Evolutionary conservation across 2,797 vertebrate species (phyloP).

Genomic region (Mormyrus hasselquistii): DNA sequence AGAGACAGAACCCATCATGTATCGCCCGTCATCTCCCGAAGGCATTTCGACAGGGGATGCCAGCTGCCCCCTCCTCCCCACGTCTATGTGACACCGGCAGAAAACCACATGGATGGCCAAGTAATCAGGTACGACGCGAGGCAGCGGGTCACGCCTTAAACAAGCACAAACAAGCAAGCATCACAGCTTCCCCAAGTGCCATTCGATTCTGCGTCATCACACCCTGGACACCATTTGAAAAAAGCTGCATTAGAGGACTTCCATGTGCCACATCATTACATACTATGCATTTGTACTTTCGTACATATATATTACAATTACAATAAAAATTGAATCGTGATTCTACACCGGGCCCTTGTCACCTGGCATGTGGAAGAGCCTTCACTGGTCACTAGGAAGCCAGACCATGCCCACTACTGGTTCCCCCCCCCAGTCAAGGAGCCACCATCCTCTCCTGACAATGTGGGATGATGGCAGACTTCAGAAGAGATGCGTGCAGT

Average conservation of each 20-base stretch:
- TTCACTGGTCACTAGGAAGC: not conserved
- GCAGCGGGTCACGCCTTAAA: conserved; percentile 27
- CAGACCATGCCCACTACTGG: not conserved
- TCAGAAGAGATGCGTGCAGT: not conserved
- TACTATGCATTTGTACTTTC: not conserved
- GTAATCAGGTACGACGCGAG: conserved; percentile 54
- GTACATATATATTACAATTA: not conserved
- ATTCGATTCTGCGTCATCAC: not conserved
- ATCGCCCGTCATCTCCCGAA: not conserved
- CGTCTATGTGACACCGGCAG: conserved; percentile 37
- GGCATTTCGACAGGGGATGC: not conserved
- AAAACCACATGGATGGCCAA: conserved; percentile 56
- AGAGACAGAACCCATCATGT: not conserved
- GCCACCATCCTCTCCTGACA: not conserved
- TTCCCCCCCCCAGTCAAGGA: not conserved
- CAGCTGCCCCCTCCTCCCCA: not conserved
- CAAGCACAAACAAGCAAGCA: not conserved
- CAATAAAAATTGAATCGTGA: not conserved
- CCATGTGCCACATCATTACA: not conserved
- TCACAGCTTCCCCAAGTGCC: not conserved
- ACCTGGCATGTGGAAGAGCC: not conserved
- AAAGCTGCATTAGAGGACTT: not conserved
- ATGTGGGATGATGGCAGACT: not conserved
- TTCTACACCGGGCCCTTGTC: not conserved
- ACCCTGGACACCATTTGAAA: not conserved